Percentiles rank a stretch among this genome's conserved stretches.
These are phyloP conservation scores for Ginglymostoma cirratum DNA, from an alignment of 2,113 vertebrate genomes.

Conservation along the genomic window DNA sequence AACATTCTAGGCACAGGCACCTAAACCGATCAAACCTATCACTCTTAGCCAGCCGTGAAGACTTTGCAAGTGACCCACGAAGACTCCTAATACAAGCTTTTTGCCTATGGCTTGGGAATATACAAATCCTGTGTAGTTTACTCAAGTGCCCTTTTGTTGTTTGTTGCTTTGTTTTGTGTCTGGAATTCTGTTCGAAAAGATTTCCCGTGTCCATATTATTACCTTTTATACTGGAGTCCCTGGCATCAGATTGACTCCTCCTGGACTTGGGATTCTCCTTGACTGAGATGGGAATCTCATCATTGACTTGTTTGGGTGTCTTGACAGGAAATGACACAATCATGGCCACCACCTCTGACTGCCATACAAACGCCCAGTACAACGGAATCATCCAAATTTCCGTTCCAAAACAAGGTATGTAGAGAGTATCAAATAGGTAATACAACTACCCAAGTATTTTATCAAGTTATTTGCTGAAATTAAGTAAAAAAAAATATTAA, in stretches of 20 bases:
- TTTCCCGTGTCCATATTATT: background rate
- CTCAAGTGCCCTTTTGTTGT: background rate
- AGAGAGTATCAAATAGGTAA: background rate
- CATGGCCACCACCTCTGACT: constrained; percentile 84
- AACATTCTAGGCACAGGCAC: background rate
- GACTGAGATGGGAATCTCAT: background rate
- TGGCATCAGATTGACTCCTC: background rate
- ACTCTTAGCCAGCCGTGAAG: background rate
- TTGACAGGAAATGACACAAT: constrained; percentile 84
- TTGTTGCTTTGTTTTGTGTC: background rate
- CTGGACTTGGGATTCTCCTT: background rate
- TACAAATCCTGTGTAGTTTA: background rate
- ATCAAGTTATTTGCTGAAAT: background rate
- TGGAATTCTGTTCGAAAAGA: background rate
- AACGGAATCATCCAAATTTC: constrained; percentile 66
- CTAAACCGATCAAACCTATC: background rate
- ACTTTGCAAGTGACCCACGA: background rate
- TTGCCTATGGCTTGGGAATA: background rate
- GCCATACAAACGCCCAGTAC: constrained; percentile 71
- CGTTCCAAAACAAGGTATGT: constrained; percentile 70
- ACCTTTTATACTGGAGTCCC: background rate
- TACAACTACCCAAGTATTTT: background rate
- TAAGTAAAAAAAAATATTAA: background rate
- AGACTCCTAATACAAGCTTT: background rate
- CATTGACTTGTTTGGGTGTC: constrained; percentile 36